These are phyloP conservation scores for Syngnathus typhle DNA, from an alignment of 2,113 vertebrate genomes.

Conservation along the genomic window DNA sequence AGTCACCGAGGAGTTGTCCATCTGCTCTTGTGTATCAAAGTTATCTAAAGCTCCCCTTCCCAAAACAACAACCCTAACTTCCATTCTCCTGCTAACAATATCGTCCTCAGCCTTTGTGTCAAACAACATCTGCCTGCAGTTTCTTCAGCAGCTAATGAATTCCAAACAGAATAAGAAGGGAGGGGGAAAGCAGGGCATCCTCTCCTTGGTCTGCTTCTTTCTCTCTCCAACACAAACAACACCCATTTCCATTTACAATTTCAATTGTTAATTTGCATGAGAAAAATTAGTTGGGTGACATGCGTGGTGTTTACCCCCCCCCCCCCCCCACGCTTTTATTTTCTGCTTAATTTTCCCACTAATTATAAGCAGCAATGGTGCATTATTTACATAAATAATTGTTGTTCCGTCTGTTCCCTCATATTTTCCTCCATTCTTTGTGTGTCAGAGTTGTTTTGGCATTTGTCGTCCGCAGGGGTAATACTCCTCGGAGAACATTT, in stretches of 20 bases:
- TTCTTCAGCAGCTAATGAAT: constrained; percentile 79
- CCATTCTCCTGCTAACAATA: constrained; percentile 42
- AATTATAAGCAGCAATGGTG: constrained; percentile 99
- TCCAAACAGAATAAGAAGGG: constrained; percentile 69
- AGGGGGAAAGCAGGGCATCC: constrained; percentile 40
- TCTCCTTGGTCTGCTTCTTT: constrained; percentile 47
- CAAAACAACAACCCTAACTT: constrained; percentile 21
- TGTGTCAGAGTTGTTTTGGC: constrained; percentile 73
- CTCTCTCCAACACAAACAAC: constrained; percentile 86
- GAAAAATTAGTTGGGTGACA: constrained; percentile 97
- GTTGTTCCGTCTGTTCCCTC: constrained; percentile 95
- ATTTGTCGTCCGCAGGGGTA: constrained; percentile 69
- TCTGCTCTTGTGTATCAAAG: constrained; percentile 9
- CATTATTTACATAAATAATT: constrained; percentile 99
- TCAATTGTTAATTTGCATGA: constrained; percentile 98
- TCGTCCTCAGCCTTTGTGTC: constrained; percentile 70
- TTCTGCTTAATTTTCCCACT: constrained; percentile 79
- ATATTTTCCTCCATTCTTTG: constrained; percentile 67
- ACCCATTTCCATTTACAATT: constrained; percentile 98
- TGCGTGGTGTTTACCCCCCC: constrained; percentile 86
- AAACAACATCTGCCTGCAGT: constrained; percentile 76
- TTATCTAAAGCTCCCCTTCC: not conserved
- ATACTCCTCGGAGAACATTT: constrained; percentile 66
- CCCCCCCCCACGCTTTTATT: constrained; percentile 67
- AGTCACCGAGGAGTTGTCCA: not conserved